Conservation (phyloP, 2,113 vertebrate genomes). For the Oncorhynchus nerka region DNA sequence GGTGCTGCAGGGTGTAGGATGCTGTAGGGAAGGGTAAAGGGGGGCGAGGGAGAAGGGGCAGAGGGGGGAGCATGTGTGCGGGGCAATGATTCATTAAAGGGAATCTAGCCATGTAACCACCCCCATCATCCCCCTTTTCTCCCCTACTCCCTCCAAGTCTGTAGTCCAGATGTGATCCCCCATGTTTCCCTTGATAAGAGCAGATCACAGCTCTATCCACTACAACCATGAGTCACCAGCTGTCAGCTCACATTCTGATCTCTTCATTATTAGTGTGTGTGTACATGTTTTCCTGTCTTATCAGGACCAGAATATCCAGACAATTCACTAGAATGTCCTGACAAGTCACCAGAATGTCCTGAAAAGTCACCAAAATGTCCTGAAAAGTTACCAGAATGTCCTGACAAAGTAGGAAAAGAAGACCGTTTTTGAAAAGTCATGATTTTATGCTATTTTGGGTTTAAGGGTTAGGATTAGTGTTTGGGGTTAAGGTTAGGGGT, state of each 20-base stretch:
- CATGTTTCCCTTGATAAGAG: slow-evolving; percentile 51
- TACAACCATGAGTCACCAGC: slow-evolving; percentile 14
- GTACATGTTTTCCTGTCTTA: not conserved
- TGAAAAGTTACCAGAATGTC: too few relatives aligned
- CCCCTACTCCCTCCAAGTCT: slow-evolving; percentile 45
- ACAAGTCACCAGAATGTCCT: too few relatives aligned
- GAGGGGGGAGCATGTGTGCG: slow-evolving; percentile 24
- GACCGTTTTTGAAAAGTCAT: too few relatives aligned
- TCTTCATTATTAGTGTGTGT: not conserved
- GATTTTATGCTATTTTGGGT: too few relatives aligned
- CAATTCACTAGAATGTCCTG: too few relatives aligned
- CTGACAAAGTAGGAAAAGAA: not conserved
- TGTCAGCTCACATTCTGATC: slow-evolving; percentile 8
- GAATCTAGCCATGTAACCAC: slow-evolving; percentile 33
- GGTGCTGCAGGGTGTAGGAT: slow-evolving; percentile 52
- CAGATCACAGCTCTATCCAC: not conserved
- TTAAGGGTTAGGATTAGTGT: too few relatives aligned
- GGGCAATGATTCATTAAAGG: slow-evolving; percentile 61
- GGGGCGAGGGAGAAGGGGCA: not conserved
- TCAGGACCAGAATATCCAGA: too few relatives aligned
- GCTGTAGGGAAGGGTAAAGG: slow-evolving; percentile 60
- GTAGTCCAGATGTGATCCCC: slow-evolving; percentile 65
- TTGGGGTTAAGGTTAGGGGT: too few relatives aligned
- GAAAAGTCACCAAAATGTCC: too few relatives aligned
- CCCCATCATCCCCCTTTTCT: not conserved